Conservation (phyloP, 1,140 invertebrate species). For the Bombus affinis region DNA sequence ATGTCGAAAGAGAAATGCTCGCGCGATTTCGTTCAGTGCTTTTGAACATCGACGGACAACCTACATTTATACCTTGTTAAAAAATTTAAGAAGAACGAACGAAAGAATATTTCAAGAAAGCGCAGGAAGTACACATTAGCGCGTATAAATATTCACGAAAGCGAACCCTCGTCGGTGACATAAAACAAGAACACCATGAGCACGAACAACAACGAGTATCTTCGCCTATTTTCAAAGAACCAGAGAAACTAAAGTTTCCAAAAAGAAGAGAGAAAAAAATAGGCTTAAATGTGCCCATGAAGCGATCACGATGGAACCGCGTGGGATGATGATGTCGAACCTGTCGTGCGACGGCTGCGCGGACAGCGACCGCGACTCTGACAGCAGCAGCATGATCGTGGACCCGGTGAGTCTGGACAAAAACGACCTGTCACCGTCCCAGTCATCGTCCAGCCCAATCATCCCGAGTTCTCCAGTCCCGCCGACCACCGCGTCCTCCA, state of each 20-base stretch:
- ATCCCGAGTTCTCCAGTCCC: constrained; percentile 66
- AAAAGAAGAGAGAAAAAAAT: not conserved
- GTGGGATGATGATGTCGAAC: constrained; percentile 74
- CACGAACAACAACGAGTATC: constrained; percentile 13
- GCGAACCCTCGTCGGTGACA: too few species aligned
- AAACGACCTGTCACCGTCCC: constrained; percentile 73
- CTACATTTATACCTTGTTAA: too few species aligned
- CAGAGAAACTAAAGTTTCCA: not conserved
- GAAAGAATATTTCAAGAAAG: not conserved
- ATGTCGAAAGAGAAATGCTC: constrained; percentile 64
- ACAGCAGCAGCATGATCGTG: constrained; percentile 81
- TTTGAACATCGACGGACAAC: not conserved
- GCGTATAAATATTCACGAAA: too few species aligned
- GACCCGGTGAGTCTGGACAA: constrained; percentile 81
- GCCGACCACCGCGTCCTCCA: constrained; percentile 30
- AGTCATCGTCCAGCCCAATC: constrained; percentile 72
- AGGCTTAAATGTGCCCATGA: constrained; percentile 38
- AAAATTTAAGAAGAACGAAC: not conserved
- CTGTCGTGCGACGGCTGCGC: constrained; percentile 79
- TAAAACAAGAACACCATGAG: not conserved
- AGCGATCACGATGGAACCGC: constrained; percentile 65
- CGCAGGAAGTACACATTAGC: not conserved
- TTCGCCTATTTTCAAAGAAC: not conserved
- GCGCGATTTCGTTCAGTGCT: not conserved
- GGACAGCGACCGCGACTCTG: constrained; percentile 80